Conservation (phyloP, 2,888 invertebrate species). For the Zaprionus bogoriensis region DNA sequence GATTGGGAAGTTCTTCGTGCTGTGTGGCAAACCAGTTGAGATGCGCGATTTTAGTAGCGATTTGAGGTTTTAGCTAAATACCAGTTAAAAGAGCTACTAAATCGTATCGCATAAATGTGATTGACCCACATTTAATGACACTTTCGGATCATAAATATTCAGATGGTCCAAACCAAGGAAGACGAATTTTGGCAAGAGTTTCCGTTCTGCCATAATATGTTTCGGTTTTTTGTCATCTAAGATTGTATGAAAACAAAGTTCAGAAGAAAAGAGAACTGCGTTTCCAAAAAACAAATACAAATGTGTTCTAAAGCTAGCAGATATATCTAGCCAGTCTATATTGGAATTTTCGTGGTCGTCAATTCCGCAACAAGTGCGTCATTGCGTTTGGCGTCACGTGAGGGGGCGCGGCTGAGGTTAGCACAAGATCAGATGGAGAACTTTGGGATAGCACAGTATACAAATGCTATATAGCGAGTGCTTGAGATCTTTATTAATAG, state of each 20-base stretch:
- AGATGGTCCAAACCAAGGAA: background rate
- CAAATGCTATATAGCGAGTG: slow-evolving; percentile 16
- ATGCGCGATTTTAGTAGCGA: background rate
- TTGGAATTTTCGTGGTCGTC: slow-evolving; percentile 32
- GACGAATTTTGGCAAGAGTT: slow-evolving; percentile 9
- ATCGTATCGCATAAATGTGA: background rate
- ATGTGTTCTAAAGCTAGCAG: background rate
- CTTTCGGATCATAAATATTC: slow-evolving; percentile 1
- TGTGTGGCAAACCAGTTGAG: slow-evolving; percentile 19
- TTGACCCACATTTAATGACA: slow-evolving; percentile 47
- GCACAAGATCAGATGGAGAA: slow-evolving; percentile 22
- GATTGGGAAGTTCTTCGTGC: slow-evolving; percentile 1
- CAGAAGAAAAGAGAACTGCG: slow-evolving; percentile 3
- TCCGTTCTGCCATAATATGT: background rate
- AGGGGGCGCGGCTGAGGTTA: slow-evolving; percentile 21
- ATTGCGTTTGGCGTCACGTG: slow-evolving; percentile 29
- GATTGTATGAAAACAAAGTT: slow-evolving; percentile 20
- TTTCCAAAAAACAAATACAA: slow-evolving; percentile 6
- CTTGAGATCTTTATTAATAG: slow-evolving; percentile 31
- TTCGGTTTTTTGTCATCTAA: slow-evolving; percentile 2
- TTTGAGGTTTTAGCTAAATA: slow-evolving; percentile 1
- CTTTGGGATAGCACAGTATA: slow-evolving; percentile 1
- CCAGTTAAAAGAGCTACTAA: background rate
- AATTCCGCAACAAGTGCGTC: slow-evolving; percentile 43
- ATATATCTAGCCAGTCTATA: background rate